These are phyloP conservation scores for Dascyllus trimaculatus DNA, from an alignment of 2,113 vertebrate species.

Conservation along the genomic window DNA sequence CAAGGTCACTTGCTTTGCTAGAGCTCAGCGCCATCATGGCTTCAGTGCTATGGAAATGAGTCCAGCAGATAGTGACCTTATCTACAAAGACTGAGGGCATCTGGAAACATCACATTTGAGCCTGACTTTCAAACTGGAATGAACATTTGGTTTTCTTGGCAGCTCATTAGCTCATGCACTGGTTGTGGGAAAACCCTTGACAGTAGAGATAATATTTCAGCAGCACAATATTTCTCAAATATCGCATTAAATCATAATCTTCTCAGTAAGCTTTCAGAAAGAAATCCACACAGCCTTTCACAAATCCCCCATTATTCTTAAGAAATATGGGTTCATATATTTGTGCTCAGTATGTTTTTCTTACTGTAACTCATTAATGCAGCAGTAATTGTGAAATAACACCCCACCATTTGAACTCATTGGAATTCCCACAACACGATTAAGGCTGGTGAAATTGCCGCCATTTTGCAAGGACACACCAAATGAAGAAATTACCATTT, in stretches of 20 bases:
- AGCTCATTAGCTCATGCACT: not conserved
- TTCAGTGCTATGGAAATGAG: conserved; percentile 31
- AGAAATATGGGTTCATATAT: no score
- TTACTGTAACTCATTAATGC: no score
- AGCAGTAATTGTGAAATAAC: not conserved
- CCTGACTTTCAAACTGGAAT: no score
- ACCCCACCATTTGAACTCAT: not conserved
- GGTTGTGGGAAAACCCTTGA: not conserved
- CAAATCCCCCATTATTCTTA: no score
- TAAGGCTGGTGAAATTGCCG: not conserved
- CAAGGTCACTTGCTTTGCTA: conserved; percentile 27
- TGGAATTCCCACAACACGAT: not conserved
- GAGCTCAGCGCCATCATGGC: accelerated
- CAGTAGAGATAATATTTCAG: not conserved
- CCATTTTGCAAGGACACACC: not conserved
- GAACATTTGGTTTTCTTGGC: not conserved
- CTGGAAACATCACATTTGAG: not conserved
- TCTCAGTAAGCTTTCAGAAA: not conserved
- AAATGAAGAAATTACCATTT: not conserved
- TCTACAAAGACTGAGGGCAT: conserved; percentile 13
- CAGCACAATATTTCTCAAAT: not conserved
- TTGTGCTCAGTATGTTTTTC: no score
- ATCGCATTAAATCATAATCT: not conserved
- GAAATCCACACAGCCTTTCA: not conserved
- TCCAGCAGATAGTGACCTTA: conserved; percentile 14